Evolutionary conservation across 1,140 invertebrate genomes (phyloP).

Genomic region (Daktulosphaira vitifoliae): DNA sequence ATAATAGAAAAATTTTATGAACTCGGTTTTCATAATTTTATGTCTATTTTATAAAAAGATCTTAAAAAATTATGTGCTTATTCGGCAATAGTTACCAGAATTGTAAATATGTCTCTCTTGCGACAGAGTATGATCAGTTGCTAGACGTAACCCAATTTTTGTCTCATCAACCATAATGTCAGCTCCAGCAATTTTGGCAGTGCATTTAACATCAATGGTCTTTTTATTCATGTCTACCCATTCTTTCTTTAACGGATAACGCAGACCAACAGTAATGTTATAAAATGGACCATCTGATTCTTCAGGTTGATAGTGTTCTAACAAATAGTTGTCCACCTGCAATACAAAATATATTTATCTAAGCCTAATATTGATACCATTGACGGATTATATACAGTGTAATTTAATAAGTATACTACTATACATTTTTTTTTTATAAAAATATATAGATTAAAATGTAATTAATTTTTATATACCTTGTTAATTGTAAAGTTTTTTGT

Average conservation of each 20-base stretch:
- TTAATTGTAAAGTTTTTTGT: too few relatives aligned
- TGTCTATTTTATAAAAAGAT: too few relatives aligned
- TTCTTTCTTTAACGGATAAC: not conserved
- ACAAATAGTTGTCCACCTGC: not conserved
- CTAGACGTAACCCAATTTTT: not conserved
- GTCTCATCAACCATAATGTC: not conserved
- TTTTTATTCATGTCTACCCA: constrained; percentile 12
- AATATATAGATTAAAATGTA: too few relatives aligned
- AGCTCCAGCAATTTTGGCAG: not conserved
- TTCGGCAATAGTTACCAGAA: constrained; percentile 2
- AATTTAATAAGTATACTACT: too few relatives aligned
- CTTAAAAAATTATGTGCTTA: too few relatives aligned
- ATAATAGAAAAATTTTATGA: too few relatives aligned
- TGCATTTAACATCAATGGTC: not conserved
- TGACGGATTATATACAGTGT: too few relatives aligned
- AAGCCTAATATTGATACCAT: too few relatives aligned
- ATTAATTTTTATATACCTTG: too few relatives aligned
- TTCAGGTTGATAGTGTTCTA: not conserved
- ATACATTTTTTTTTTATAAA: too few relatives aligned
- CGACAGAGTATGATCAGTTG: constrained; percentile 4
- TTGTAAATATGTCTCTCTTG: constrained; percentile 20
- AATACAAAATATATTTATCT: too few relatives aligned
- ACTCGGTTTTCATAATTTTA: too few relatives aligned
- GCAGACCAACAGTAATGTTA: not conserved
- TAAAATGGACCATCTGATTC: constrained; percentile 8